Base-by-base conservation (phyloP, 2,113 vertebrate genomes). In the Halichoerus grypus region DNA sequence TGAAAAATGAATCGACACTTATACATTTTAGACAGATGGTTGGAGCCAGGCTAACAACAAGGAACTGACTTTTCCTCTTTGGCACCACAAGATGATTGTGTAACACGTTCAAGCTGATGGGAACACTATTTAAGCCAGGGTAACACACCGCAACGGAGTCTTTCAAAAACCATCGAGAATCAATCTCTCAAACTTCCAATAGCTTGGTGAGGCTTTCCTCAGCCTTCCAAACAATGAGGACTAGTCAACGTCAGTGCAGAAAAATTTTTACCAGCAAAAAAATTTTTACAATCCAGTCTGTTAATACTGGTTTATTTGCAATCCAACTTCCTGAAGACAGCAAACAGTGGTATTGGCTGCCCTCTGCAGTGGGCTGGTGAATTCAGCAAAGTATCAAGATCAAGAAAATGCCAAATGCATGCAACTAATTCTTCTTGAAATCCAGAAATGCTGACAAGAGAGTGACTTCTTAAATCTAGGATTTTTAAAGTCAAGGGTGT, bases 321-420 rank as follows among this genome's bases (percentile, higher is more conserved):
- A 42, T 28, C 26, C 18, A 49, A n/a, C 4, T 67, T 59, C 46
- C 83, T 80, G n/a, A 91, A 81, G 57, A 87, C 9, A 59, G 69
- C 36, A 80, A 84, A 51, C 39, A 10, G 57, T 59, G 80, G 74
- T 71, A 12, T 6, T 51, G 80, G 57, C 53, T 63, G 72, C 39
- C 74, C 72, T 92, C 74, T 76, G 36, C 33, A 80, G 26, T 36
- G n/a, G 39, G 14, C 26, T 76, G 26, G 33, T 71, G 67, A 77
- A 84, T 51, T 94, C 81, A 69, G 53, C 4, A 3, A 86, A n/a
- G 74, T 63, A 79, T 46, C 24, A 31, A 91, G 74, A 57, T 65
- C 18, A 91, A 82, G 79, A 95, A 96, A 67, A 91, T 39, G 39
- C 79, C 89, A 98, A 76, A 61, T 65, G 42, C 36, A 61, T 39